Evolutionary conservation across 2,113 vertebrate genomes (phyloP).

Genomic region (Phainopepla nitens): DNA sequence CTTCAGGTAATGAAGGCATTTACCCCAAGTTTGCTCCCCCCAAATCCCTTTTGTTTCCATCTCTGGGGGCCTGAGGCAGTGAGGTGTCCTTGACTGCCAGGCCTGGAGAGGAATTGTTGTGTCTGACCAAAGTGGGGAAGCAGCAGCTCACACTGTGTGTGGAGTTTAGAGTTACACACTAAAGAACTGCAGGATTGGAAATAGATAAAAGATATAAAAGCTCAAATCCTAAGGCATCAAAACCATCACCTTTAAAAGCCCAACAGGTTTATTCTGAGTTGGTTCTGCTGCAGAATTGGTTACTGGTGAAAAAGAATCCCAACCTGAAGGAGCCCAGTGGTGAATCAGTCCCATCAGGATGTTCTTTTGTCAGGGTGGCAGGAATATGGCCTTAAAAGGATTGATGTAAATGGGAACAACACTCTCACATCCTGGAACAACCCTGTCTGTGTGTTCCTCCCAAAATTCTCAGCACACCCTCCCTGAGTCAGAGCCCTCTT

Average conservation of each 20-base stretch:
- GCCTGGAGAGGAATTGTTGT: neutral
- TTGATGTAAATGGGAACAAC: neutral
- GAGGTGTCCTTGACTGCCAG: neutral
- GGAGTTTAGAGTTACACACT: neutral
- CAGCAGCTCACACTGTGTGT: neutral
- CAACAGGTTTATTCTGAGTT: neutral
- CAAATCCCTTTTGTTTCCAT: neutral
- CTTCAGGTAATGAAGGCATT: neutral
- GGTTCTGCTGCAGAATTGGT: neutral
- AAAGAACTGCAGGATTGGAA: neutral
- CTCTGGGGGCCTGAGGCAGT: neutral
- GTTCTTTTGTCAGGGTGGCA: neutral
- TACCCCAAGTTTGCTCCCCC: neutral
- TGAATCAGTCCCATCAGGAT: neutral
- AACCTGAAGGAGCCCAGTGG: neutral
- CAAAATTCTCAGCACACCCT: neutral
- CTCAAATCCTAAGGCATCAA: neutral
- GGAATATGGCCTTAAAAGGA: neutral
- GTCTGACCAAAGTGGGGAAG: neutral
- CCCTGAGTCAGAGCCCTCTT: slow-evolving; percentile 7
- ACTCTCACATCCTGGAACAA: neutral
- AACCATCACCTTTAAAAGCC: neutral
- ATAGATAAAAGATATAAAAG: fast-evolving
- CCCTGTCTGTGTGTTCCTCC: neutral
- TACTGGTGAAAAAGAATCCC: neutral